Evolutionary conservation across 2,888 invertebrate species (phyloP).

Genomic region (Agrochola lychnidis): DNA sequence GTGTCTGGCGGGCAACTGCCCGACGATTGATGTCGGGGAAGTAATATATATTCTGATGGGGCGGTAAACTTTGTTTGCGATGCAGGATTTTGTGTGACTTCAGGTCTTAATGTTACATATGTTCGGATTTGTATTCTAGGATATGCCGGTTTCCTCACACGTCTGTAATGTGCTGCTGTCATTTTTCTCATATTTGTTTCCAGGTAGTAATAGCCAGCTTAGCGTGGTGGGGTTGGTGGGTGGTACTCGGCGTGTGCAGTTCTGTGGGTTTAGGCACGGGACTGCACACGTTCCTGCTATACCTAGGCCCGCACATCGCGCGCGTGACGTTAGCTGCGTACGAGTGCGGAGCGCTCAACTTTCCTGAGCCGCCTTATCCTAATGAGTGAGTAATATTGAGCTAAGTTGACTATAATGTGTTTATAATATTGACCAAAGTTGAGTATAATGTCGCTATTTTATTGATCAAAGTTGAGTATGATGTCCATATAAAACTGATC

Average conservation of each 20-base stretch:
- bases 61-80: no score
- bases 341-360: constrained; percentile 98
- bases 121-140: background rate
- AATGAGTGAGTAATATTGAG: constrained; percentile 93
- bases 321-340: constrained; percentile 99
- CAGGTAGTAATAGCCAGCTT: constrained; percentile 81
- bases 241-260: constrained; percentile 98
- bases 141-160: background rate
- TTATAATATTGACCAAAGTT: background rate
- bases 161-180: background rate
- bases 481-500: background rate
- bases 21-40: no score
- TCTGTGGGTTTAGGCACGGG: constrained; percentile 99
- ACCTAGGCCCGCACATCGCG: constrained; percentile 99
- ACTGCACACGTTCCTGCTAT: constrained; percentile 99
- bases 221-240: constrained; percentile 97
- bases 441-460: background rate
- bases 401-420: background rate
- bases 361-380: constrained; percentile 99
- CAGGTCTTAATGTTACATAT: background rate
- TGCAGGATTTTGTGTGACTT: no score
- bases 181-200: background rate
- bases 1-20: no score
- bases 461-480: background rate
- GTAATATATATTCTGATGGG: no score